Evolutionary conservation across 2,888 invertebrate species (phyloP), one percentile per base, ranked within the genome.

Genomic region (Eueremaeus valkanovi): DNA sequence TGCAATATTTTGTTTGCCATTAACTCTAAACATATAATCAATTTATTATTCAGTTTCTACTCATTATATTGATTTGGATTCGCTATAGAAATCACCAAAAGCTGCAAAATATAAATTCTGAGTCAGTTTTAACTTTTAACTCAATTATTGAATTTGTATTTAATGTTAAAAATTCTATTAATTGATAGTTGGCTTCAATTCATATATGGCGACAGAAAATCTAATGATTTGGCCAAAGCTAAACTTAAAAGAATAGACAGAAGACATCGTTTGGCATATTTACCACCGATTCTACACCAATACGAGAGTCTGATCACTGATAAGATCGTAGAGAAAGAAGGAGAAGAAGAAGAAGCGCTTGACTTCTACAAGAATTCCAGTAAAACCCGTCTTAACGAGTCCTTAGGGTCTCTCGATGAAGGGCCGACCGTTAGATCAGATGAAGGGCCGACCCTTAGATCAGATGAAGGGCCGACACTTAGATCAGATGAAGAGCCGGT

Each of bases 141-240:
- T 55, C 21, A 55, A 8, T 21, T 3, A 21, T 55, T 45, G 5
- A 68, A 31, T 27, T 40, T 18, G 0, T 73, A 31, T 0, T 31
- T 33, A 31, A 24, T 24, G n/a, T 21, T 74, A 73, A 29, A 2
- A 51, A 73, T 18, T 13, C 58, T 75, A 63, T 13, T 58, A n/a
- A 11, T 66, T 18, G 27, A 27, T 21, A 77, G 75, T 33, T 77
- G 77, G 77, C 55, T 77, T 40, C 77, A 77, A 24, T 77, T 75
- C 49, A 77, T 77, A 45, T 77, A 73, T 51, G 77, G 75, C 21
- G 77, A 77, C 36, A 66, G n/a, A 66, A 33, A 33, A 6, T 45
- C 73, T 8, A 75, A 73, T 24, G 74, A 51, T 16, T 18, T 24
- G n/a, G n/a, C 27, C 2, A 21, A 42, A 40, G 31, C 51, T 18